Evolutionary conservation across 2,113 vertebrate species (phyloP).

Genomic region (Notiomystis cincta): DNA sequence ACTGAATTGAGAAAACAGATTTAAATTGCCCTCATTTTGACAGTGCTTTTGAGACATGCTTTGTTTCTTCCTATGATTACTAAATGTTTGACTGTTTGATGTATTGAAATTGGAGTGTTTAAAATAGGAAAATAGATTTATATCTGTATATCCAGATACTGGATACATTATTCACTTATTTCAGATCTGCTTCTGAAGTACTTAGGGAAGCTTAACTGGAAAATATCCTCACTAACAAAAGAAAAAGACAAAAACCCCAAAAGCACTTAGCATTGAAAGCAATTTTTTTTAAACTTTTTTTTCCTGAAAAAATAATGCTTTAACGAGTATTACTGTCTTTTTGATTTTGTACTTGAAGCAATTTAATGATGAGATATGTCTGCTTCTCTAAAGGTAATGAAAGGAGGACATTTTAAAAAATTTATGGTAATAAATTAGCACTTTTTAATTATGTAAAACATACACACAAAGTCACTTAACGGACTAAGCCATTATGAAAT

Average conservation of each 20-base stretch:
- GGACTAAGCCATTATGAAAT: not conserved
- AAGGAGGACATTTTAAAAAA: not conserved
- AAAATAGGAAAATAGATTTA: not conserved
- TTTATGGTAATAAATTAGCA: not conserved
- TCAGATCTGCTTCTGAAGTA: not conserved
- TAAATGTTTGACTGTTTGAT: not conserved
- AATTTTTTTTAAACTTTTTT: not conserved
- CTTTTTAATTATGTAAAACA: not conserved
- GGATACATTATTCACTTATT: not conserved
- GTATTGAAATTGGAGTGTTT: not conserved
- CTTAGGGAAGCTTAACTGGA: not conserved
- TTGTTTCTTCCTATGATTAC: not conserved
- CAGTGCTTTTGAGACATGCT: not conserved
- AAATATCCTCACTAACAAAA: not conserved
- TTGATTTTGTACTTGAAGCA: not conserved
- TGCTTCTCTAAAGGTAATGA: not conserved
- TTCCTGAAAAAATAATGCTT: not conserved
- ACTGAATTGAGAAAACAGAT: not conserved
- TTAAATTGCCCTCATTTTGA: not conserved
- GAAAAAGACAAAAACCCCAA: not conserved
- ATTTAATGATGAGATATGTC: not conserved
- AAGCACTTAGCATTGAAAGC: not conserved
- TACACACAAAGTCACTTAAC: not conserved
- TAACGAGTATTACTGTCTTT: not conserved
- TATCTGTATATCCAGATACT: not conserved